Evolutionary conservation across 64 coral and sea anemone species (phyloP), one percentile per base, ranked within the genome.

Genomic region (Dendrophyllia cribrosa): DNA sequence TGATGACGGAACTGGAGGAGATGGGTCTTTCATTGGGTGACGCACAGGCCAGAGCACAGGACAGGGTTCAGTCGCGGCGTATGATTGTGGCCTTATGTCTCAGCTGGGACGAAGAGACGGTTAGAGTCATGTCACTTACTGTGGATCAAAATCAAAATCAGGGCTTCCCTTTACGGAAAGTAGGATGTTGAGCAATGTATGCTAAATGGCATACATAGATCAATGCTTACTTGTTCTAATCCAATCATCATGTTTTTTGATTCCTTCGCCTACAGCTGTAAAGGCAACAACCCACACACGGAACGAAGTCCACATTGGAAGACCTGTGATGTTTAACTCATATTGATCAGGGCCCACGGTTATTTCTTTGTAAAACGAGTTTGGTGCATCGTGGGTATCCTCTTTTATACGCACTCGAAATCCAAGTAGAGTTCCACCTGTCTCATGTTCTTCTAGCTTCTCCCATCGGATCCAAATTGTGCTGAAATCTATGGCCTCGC

Each of bases 161-260:
- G 34, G 34, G 34, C 34, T 34, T 34, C 34, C 34, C 34, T 34
- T 34, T 34, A 1, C 34, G 34, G 34, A 34, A 34, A 34, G 34
- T 34, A 34, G 34, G 34, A 34, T 34, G 34, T 34, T 34, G 34
- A 34, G 34, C 34, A 34, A 34, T 34, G 2, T 34, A 34, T 34
- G 34, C 34, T n/a, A 34, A 34, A 34, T 34, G 34, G 2, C n/a
- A 34, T 34, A 34, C 34, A 34, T 34, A 14, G 3, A 72, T 25
- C 7, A 72, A 11, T 9, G 11, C 43, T 82, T 46, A 82, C 78
- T 82, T 46, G 78, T 82, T 62, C 16, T 82, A 8, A 82, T 63
- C 78, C 78, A 82, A 9, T 16, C 1, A 13, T 82, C 59, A n/a
- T 82, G 23, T 64, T 23, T 62, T 13, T 82, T 34, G 14, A 26